These are phyloP conservation scores for Panthera leo DNA, from an alignment of 2,113 vertebrate genomes.

Conservation along the genomic window DNA sequence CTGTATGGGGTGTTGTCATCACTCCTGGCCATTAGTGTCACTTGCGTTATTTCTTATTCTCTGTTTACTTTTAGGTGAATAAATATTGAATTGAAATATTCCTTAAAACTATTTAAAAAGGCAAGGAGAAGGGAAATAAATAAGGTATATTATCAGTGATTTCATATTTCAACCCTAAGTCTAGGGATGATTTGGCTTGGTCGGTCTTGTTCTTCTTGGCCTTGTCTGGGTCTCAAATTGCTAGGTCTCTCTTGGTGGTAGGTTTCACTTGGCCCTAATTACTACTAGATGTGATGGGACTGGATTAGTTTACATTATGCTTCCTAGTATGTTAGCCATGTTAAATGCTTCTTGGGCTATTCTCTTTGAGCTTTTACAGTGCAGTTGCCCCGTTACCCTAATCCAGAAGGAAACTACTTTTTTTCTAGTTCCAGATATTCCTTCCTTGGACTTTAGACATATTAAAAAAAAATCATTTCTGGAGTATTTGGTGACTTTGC, in stretches of 20 bases:
- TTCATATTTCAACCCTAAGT: not conserved
- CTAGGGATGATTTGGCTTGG: not conserved
- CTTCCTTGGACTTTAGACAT: not conserved
- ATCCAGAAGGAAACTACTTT: not conserved
- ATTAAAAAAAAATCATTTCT: not conserved
- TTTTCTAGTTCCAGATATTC: not conserved
- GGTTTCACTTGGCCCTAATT: not conserved
- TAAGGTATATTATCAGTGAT: not conserved
- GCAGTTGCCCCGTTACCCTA: not conserved
- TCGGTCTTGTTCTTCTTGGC: not conserved
- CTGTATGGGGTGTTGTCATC: not conserved
- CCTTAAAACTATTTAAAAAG: not conserved
- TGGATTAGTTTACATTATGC: not conserved
- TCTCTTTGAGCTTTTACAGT: not conserved
- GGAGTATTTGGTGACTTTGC: not conserved
- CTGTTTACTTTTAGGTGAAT: slow-evolving; percentile 21
- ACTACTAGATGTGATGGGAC: not conserved
- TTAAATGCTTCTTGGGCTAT: not conserved
- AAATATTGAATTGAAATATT: not conserved
- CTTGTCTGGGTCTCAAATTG: not conserved
- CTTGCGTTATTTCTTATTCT: not conserved
- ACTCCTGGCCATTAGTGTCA: not conserved
- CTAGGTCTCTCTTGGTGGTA: not conserved
- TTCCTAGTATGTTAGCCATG: not conserved
- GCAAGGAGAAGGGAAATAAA: not conserved